Evolutionary conservation across 2,113 vertebrate genomes (phyloP), one percentile per base, ranked within the genome.

Genomic region (Sylvilagus bachmani): DNA sequence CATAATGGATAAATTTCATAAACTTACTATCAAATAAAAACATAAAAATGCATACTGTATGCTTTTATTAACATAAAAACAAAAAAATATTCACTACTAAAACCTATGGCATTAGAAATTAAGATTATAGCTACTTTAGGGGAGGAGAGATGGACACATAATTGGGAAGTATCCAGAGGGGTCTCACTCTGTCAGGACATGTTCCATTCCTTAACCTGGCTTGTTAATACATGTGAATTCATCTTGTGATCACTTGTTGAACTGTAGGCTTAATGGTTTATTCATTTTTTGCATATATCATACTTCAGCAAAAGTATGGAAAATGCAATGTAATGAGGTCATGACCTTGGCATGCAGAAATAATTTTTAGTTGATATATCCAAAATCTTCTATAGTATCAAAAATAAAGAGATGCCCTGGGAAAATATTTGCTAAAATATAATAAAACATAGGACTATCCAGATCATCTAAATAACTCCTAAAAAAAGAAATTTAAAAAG

Each of bases 311-410:
- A 78, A 58, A 88, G 38, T 2, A 44, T n/a, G 27, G 21, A 79
- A 83, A 88, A 77, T 58, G 25, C 31, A 58, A 38, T 44, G 3
- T 70, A 31, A 58, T 62, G 21, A 69, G 19, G 6, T 36, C 73
- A 55, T 93, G 49, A 62, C 2, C 19, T 29, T 38, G 33, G 24
- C 8, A 85, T 49, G 55, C 86, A 81, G 21, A 88, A 19, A 75
- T 81, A 70, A 88, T 36, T 91, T 95, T 85, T 16, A 79, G 19
- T 64, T 93, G 8, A 89, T 6, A 55, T 89, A 64, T 75, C 22
- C 69, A 14, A 38, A 83, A 21, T 69, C 7, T 69, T 94, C n/a
- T 53, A 24, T 66, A 64, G 16, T 69, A 36, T 69, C 5, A 62
- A 91, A 91, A 24, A 33, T 3, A 84, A 66, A 44, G 7, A 49